Percentiles rank a stretch among this genome's conserved stretches.
Evolutionary conservation across 2,888 invertebrate species (phyloP).

Genomic region (Nemurella pictetii): DNA sequence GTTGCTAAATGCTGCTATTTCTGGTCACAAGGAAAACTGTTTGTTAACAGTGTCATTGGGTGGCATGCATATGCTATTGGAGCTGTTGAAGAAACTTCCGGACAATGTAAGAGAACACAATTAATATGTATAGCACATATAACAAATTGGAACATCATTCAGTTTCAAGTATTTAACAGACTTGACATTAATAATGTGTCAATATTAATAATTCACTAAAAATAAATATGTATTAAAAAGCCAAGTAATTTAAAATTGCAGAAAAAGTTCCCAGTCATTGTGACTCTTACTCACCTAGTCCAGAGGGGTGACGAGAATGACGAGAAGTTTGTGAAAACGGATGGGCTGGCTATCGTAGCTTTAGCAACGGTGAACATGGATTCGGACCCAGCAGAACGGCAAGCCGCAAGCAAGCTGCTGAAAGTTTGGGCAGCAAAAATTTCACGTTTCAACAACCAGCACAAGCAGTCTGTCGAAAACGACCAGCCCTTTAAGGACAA

Average conservation of each 20-base stretch:
- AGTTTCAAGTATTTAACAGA: no score
- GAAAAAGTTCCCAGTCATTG: constrained; percentile 25
- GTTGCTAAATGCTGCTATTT: constrained; percentile 24
- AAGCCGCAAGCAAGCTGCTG: constrained; percentile 22
- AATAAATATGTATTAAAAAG: no score
- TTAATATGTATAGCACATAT: no score
- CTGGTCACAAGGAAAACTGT: constrained; percentile 23
- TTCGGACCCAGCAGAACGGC: not conserved
- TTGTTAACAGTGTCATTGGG: not conserved
- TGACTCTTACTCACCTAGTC: constrained; percentile 27
- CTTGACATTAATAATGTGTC: no score
- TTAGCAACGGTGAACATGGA: constrained; percentile 23
- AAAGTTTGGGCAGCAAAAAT: not conserved
- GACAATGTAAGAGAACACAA: constrained; percentile 22
- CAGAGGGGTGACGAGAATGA: constrained; percentile 5
- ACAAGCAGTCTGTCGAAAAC: not conserved
- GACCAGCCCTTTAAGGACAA: not conserved
- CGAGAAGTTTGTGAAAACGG: constrained; percentile 23
- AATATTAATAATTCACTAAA: no score
- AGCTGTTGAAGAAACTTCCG: constrained; percentile 6
- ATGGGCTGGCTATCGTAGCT: constrained; percentile 27
- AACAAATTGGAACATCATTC: no score
- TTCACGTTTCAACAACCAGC: not conserved
- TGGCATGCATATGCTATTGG: constrained; percentile 12
- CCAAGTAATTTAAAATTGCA: not conserved